phyloP scores from a whole-genome alignment of 2,797 vertebrate species.

The Threskiornis aethiopicus region DNA sequence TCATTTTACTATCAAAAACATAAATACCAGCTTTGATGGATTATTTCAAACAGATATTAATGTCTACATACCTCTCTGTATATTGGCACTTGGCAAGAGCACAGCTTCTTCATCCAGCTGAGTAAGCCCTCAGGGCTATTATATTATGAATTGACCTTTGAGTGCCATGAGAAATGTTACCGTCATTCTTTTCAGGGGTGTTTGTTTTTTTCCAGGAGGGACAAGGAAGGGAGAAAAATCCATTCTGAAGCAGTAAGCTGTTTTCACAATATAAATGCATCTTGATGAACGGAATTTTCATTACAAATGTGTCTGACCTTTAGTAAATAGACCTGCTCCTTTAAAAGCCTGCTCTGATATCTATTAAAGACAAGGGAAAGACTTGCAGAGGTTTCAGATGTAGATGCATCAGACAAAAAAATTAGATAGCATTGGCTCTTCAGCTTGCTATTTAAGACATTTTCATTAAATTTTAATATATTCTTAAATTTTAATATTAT shows the following conservation, averaged over 20 bases:
- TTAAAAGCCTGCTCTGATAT: conserved; percentile 5
- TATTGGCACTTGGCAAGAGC: background rate
- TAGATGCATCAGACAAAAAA: background rate
- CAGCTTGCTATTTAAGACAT: background rate
- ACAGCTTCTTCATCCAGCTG: background rate
- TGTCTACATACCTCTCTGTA: background rate
- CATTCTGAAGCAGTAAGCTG: background rate
- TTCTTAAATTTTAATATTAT: conserved; percentile 27
- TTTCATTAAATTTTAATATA: conserved; percentile 37
- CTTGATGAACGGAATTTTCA: conserved; percentile 48
- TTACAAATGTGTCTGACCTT: conserved; percentile 46
- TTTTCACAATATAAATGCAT: conserved; percentile 18
- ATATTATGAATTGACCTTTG: background rate
- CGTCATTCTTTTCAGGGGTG: background rate
- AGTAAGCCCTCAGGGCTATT: background rate
- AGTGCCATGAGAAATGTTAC: background rate
- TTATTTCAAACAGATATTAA: background rate
- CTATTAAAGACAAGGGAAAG: background rate
- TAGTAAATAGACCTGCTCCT: conserved; percentile 10
- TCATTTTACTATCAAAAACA: background rate
- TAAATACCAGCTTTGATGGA: background rate
- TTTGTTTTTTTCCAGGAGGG: background rate
- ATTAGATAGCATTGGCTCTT: background rate
- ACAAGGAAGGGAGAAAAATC: background rate
- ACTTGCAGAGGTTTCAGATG: background rate